phyloP scores from a whole-genome alignment of 2,797 vertebrate genomes.

The Prunella strophiata region DNA sequence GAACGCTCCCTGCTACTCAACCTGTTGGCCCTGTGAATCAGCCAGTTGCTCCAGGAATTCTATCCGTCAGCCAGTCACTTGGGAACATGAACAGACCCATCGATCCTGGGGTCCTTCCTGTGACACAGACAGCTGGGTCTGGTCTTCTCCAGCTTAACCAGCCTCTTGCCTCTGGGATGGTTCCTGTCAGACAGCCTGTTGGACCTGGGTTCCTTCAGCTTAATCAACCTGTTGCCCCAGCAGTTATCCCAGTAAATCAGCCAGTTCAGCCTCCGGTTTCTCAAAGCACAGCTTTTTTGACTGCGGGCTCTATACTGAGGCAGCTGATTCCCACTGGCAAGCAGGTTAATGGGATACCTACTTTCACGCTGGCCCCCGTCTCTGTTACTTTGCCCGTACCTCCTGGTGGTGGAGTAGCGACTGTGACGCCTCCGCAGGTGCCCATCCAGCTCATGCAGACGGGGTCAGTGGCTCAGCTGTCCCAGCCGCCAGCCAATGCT shows the following conservation, averaged over 20 bases:
- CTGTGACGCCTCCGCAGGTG: constrained; percentile 74
- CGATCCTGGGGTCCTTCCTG: constrained; percentile 69
- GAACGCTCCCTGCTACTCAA: neutral
- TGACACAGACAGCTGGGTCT: constrained; percentile 42
- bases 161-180: constrained; percentile 65
- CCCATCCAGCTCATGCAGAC: constrained; percentile 80
- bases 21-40: constrained; percentile 24
- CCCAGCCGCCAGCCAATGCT: constrained; percentile 60
- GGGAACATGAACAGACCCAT: constrained; percentile 41
- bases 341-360: constrained; percentile 92
- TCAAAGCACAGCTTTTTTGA: constrained; percentile 86
- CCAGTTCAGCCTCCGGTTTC: constrained; percentile 47
- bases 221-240: constrained; percentile 75
- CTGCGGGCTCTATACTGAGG: constrained; percentile 87
- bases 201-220: constrained; percentile 76
- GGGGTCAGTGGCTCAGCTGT: constrained; percentile 73
- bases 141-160: constrained; percentile 76
- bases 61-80: constrained; percentile 60
- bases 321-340: constrained; percentile 95
- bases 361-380: constrained; percentile 91
- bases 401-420: constrained; percentile 67
- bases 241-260: constrained; percentile 69
- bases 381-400: constrained; percentile 83
- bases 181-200: constrained; percentile 70
- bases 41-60: constrained; percentile 54